Percentiles rank a stretch among this genome's conserved stretches.
phyloP scores from a whole-genome alignment of 2,113 vertebrate species.

The Saccopteryx bilineata region DNA sequence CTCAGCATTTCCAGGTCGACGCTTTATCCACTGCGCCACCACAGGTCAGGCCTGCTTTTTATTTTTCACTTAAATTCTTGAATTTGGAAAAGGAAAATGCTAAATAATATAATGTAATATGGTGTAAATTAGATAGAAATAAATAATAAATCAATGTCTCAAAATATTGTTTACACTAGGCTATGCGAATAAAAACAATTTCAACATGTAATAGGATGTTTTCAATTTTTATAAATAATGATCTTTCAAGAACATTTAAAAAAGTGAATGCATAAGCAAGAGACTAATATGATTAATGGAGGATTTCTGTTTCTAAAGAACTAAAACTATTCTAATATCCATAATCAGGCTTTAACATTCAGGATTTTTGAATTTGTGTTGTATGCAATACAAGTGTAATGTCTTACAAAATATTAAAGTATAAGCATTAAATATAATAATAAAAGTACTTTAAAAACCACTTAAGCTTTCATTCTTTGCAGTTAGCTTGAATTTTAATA shows the following conservation, averaged over 20 bases:
- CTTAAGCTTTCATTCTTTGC: slow-evolving; percentile 1
- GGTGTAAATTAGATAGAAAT: not conserved
- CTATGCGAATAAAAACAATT: not conserved
- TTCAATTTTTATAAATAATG: slow-evolving; percentile 14
- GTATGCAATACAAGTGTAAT: not conserved
- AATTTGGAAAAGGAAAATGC: not conserved
- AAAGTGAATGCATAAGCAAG: not conserved
- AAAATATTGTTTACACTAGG: not conserved
- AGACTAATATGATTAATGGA: not conserved
- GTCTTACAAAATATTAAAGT: not conserved
- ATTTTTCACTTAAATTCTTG: not conserved
- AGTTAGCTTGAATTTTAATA: slow-evolving; percentile 5
- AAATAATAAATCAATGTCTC: not conserved
- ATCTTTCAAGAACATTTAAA: not conserved
- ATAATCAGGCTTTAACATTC: not conserved
- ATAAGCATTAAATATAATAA: not conserved
- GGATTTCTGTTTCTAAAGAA: slow-evolving; percentile 45
- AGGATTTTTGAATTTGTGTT: not conserved
- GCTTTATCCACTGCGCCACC: too few relatives aligned
- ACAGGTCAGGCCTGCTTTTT: too few relatives aligned
- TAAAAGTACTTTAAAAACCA: not conserved
- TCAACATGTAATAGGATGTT: not conserved
- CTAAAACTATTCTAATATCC: not conserved
- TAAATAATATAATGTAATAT: not conserved
- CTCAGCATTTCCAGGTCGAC: too few relatives aligned